Base-by-base conservation (phyloP, 2,113 vertebrate species). In the Abramis brama region DNA sequence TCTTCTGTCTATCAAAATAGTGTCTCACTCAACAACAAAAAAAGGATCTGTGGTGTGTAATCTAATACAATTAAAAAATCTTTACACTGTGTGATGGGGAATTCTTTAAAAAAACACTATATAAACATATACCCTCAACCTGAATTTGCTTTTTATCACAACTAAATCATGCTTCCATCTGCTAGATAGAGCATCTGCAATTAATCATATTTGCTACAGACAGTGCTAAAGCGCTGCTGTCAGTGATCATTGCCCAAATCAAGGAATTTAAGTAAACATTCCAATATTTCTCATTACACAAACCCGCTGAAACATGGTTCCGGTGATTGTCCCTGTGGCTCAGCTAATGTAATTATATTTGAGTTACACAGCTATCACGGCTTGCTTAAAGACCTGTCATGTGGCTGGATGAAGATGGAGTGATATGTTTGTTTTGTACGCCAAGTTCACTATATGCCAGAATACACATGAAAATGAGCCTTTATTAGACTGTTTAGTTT, bases 241-340 rank as follows among this genome's bases (percentile, higher is more conserved):
- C 68, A 83, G 30, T 57, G 50, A 83, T 83, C 81, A 83, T 83
- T 36, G 81, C 27, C 1, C 23, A 73, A 83, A 73, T 83, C 81
- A 83, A 43, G 68, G 12, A 73, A 83, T 68, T 83, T 73, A 57
- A 25, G 50, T 36, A 73, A 83, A 83, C 33, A 83, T 52, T 70
- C 81, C 81, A 39, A 59, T 73, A 55, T 83, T 83, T 83, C 30
- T 73, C 81, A 73, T 83, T 83, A 57, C 33, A 25, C 33, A 73
- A 23, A 52, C 13, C 43, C 45, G 17, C 47, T 70, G 68, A 83
- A 83, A 73, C 81, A 73, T 11, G 50, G 73, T 73, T 73, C 68
- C 33, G 0, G 47, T 25, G 81, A 83, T 59, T 55, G 66, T 83
- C 50, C 47, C 81, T 36, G 68, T 73, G 81, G 68, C 50, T 73